Percentiles rank a stretch among this genome's conserved stretches.
These are phyloP conservation scores for Pyralis farinalis DNA, from an alignment of 2,888 invertebrate genomes.

Conservation along the genomic window DNA sequence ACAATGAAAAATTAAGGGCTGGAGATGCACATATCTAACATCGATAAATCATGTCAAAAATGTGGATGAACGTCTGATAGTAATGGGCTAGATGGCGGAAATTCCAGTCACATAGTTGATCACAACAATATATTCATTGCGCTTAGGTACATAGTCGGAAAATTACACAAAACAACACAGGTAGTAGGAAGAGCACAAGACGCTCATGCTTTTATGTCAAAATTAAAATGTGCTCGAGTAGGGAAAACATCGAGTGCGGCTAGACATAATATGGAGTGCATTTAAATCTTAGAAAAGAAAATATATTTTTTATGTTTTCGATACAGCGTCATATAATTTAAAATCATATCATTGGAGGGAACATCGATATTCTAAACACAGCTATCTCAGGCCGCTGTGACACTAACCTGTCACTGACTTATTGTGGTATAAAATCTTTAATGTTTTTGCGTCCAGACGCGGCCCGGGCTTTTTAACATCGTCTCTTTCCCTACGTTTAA, in stretches of 20 bases:
- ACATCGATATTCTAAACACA: constrained; percentile 62
- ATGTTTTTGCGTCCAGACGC: constrained; percentile 85
- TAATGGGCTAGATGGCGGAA: neutral
- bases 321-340: constrained; percentile 37
- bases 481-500: constrained; percentile 92
- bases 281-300: constrained; percentile 38
- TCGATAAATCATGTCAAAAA: constrained; percentile 14
- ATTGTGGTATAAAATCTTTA: constrained; percentile 74
- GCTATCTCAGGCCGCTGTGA: constrained; percentile 62
- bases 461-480: constrained; percentile 98
- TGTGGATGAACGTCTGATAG: neutral
- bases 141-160: constrained; percentile 23
- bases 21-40: constrained; percentile 7
- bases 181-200: constrained; percentile 35
- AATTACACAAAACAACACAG: constrained; percentile 34
- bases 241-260: constrained; percentile 70
- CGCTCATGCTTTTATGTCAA: constrained; percentile 56
- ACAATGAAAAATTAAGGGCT: constrained; percentile 9
- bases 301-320: constrained; percentile 34
- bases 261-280: constrained; percentile 65
- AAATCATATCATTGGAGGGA: constrained; percentile 40
- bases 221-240: constrained; percentile 55
- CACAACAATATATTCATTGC: neutral
- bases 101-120: neutral
- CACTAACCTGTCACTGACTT: constrained; percentile 79